Evolutionary conservation across 2,888 invertebrate species (phyloP).

Genomic region (Lepidocyrtoides sp.): DNA sequence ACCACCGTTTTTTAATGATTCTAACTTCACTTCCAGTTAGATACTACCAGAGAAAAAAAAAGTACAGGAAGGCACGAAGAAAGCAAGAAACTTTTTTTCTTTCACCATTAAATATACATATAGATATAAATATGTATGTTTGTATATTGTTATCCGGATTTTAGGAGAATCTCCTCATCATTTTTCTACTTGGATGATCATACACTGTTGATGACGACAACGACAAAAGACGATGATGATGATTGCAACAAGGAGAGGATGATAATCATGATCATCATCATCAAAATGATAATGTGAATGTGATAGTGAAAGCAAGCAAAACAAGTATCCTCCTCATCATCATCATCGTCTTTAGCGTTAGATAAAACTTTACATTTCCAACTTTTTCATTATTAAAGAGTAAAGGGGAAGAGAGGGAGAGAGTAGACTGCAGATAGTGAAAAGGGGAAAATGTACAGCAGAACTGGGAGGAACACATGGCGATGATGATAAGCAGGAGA

Average conservation of each 20-base stretch:
- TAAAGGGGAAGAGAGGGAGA: no score
- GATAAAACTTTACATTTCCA: constrained; percentile 4
- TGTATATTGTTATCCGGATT: no score
- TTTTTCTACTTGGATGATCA: constrained; percentile 28
- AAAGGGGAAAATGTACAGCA: not conserved
- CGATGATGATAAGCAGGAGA: not conserved
- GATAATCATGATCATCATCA: constrained; percentile 22
- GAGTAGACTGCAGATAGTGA: no score
- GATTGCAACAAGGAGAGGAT: no score
- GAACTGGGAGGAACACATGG: not conserved
- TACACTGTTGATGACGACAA: constrained; percentile 20
- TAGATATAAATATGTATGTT: no score
- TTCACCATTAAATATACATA: no score
- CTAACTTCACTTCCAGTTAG: not conserved
- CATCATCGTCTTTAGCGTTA: not conserved
- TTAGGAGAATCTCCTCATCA: constrained; percentile 13
- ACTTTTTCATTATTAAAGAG: constrained; percentile 21
- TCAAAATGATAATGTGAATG: constrained; percentile 53
- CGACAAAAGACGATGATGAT: no score
- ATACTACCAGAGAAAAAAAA: no score
- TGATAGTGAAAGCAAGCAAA: no score
- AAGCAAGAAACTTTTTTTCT: not conserved
- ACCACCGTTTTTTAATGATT: not conserved
- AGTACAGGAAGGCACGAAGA: not conserved
- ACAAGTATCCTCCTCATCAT: not conserved